Conservation (phyloP, 1,140 invertebrate genomes). For the Drosophila pandora region DNA sequence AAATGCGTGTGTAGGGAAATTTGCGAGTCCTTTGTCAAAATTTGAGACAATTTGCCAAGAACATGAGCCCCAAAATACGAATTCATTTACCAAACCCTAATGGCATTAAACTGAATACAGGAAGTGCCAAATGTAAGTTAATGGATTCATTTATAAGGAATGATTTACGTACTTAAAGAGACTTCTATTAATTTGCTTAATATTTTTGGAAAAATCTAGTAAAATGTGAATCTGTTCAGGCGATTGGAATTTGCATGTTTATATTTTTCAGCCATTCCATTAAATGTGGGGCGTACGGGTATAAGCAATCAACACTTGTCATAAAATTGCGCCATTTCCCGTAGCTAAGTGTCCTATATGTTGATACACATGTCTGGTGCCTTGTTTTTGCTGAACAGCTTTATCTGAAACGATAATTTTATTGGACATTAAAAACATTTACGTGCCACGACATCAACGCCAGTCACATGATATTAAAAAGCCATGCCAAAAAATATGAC, state of each 20-base stretch:
- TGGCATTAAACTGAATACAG: slow-evolving; percentile 21
- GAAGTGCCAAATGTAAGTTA: slow-evolving; percentile 13
- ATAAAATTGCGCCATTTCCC: slow-evolving; percentile 33
- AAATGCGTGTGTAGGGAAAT: slow-evolving; percentile 38
- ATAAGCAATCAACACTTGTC: slow-evolving; percentile 41
- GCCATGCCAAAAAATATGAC: slow-evolving; percentile 61
- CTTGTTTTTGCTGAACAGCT: slow-evolving; percentile 44
- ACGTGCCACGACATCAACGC: slow-evolving; percentile 65
- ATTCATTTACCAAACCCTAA: slow-evolving; percentile 12
- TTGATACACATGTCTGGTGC: slow-evolving; percentile 26
- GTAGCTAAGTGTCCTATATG: slow-evolving; percentile 19
- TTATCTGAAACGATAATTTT: slow-evolving; percentile 74
- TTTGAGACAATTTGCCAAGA: slow-evolving; percentile 56
- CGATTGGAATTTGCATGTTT: slow-evolving; percentile 15
- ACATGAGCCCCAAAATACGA: slow-evolving; percentile 18
- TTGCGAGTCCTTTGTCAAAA: slow-evolving; percentile 49
- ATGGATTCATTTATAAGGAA: background rate
- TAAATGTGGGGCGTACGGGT: slow-evolving; percentile 3
- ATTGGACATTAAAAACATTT: slow-evolving; percentile 77
- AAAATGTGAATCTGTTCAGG: background rate
- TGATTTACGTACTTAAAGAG: background rate
- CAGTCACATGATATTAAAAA: slow-evolving; percentile 73
- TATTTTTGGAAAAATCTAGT: background rate
- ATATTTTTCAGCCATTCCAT: background rate
- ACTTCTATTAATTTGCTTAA: background rate